Evolutionary conservation across 35 echinoderm and acorn worm species (phyloP).

Genomic region (Apostichopus parvimensis): DNA sequence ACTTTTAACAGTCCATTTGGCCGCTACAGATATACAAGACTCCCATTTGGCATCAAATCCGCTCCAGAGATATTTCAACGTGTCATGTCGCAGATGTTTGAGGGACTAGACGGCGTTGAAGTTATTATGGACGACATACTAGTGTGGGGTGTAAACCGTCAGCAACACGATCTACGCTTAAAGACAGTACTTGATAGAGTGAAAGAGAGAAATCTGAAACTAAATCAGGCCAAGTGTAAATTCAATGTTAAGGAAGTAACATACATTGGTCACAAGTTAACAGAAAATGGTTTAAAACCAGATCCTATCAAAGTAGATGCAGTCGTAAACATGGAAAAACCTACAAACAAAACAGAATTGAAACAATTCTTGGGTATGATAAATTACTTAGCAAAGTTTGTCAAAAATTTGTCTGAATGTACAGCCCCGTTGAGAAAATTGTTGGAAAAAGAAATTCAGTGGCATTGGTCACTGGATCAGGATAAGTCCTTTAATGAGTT

Average conservation of each 20-base stretch:
- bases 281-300: too few relatives aligned
- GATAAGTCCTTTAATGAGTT: too few relatives aligned
- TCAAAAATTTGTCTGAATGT: neutral
- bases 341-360: neutral
- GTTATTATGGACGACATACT: conserved; percentile 58
- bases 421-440: conserved; percentile 14
- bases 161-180: conserved; percentile 51
- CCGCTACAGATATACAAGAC: conserved; percentile 43
- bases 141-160: neutral
- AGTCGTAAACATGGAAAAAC: neutral
- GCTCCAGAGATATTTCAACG: conserved; percentile 27
- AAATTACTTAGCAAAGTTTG: neutral
- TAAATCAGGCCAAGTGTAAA: too few relatives aligned
- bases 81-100: conserved; percentile 56
- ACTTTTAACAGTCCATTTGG: conserved; percentile 64
- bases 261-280: too few relatives aligned
- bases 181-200: neutral
- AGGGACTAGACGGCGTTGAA: conserved; percentile 44
- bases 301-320: neutral
- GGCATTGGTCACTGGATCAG: conserved; percentile 4
- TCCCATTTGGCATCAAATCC: conserved; percentile 50
- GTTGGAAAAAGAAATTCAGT: conserved; percentile 12
- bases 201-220: too few relatives aligned
- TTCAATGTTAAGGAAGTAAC: neutral
- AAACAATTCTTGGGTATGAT: neutral